phyloP scores from a whole-genome alignment of 1,140 invertebrate genomes.

The Coptotermes formosanus region DNA sequence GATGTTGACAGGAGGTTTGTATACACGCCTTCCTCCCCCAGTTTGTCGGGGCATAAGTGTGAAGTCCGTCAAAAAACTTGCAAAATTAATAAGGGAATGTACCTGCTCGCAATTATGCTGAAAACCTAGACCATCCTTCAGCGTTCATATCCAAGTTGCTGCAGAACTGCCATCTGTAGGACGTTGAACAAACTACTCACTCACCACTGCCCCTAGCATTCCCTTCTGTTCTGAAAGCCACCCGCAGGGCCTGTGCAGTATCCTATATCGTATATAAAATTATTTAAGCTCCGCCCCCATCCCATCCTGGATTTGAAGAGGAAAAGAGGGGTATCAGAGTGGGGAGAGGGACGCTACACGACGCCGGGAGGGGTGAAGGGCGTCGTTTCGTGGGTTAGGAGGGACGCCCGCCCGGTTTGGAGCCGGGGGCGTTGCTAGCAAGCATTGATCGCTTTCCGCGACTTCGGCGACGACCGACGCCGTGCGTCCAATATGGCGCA shows the following conservation, averaged over 20 bases:
- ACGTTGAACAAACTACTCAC: neutral
- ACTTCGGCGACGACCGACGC: neutral
- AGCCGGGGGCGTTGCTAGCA: neutral
- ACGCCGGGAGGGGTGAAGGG: neutral
- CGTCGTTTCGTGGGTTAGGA: constrained; percentile 8
- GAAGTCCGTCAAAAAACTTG: too few species aligned
- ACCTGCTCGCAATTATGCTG: neutral
- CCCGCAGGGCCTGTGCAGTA: neutral
- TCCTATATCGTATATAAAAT: constrained; percentile 14
- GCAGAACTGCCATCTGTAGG: neutral
- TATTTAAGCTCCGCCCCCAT: neutral
- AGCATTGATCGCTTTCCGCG: constrained; percentile 2
- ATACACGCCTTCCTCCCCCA: too few species aligned
- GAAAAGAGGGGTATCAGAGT: too few species aligned
- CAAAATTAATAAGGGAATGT: too few species aligned
- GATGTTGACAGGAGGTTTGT: too few species aligned
- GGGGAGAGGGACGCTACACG: neutral
- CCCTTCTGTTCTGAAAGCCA: neutral
- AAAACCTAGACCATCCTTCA: neutral
- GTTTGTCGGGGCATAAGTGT: too few species aligned
- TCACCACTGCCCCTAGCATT: neutral
- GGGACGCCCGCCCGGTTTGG: neutral
- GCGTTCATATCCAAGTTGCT: neutral
- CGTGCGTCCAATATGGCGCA: constrained; percentile 16
- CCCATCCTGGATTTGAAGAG: too few species aligned